Evolutionary conservation across 35 echinoderm and acorn worm species (phyloP), one percentile per base, ranked within the genome.

Genomic region (Lytechinus pictus): DNA sequence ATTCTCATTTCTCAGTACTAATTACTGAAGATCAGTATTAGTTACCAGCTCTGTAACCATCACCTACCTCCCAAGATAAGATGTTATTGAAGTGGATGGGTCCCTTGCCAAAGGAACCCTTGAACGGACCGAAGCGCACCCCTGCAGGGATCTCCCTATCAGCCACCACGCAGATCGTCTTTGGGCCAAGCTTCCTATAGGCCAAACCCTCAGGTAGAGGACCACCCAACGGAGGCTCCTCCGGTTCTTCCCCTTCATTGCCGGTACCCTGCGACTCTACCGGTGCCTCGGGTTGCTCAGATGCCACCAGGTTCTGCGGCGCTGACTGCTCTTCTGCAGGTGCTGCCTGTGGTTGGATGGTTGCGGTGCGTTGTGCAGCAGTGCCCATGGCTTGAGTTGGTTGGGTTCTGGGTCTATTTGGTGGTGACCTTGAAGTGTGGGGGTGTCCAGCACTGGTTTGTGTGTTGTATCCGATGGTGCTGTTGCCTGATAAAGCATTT

Each of bases 51-150:
- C 66, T 24, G 4, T 79, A n/a, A 79, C 66, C 19, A 79, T 24
- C 19, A 90, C 88, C 10, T 90, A 90, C 88, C 88, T 90, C 88
- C 88, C 88, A 90, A 52, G 88, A 90, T 21, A 90, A 90, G 88
- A 52, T 52, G 16, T 90, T 90, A 54, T 90, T 90, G 28, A 90
- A 90, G 52, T 90, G 88, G 12, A 90, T 90, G 52, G 88, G 28
- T 2, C 88, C 88, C 52, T 90, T 90, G 29, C 88, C 88, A 52
- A 90, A 90, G 1, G 88, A 14, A 51, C 88, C 88, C n/a, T 90
- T 90, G 29, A 90, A 90, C 16, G 88, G 88, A 52, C 88, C 88
- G 44, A 90, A 90, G 29, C 52, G 88, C 27, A 90, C 29, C 5
- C 88, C 88, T 90, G 16, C n/a, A 54, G 52, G 28, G 28, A 90